Evolutionary conservation across 2,113 vertebrate species (phyloP).

Genomic region (Ibidorhyncha struthersii): DNA sequence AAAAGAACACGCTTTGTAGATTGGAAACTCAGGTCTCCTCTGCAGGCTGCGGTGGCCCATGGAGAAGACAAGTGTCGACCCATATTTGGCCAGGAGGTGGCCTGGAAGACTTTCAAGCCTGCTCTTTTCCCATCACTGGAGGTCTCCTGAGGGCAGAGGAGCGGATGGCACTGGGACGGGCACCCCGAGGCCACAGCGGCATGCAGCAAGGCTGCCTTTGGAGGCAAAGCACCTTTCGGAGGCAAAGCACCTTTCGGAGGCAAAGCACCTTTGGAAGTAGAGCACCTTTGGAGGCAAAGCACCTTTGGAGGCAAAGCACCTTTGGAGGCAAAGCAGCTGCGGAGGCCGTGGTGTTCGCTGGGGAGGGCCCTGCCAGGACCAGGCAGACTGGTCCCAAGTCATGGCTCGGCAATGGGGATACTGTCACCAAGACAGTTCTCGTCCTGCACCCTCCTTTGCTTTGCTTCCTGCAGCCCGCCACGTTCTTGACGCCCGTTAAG

Average conservation of each 20-base stretch:
- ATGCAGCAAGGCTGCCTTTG: not conserved
- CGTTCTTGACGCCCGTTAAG: rapidly evolving
- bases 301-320: constrained; percentile 18
- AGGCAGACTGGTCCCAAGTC: not conserved
- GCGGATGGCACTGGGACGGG: not conserved
- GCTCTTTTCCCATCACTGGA: not conserved
- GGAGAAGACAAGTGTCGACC: not conserved
- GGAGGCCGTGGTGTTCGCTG: not conserved
- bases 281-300: not conserved
- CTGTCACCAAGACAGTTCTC: not conserved
- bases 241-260: not conserved
- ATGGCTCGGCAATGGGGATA: not conserved
- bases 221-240: not conserved
- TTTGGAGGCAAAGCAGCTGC: not conserved
- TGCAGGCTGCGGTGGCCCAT: rapidly evolving
- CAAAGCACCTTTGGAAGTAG: not conserved
- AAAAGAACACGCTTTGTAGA: not conserved
- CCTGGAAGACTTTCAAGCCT: not conserved
- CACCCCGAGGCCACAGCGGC: not conserved
- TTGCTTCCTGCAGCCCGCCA: not conserved
- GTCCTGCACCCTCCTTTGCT: not conserved
- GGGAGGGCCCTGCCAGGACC: not conserved
- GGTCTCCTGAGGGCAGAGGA: not conserved
- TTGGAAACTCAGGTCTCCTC: not conserved
- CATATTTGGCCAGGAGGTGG: not conserved